Conservation (phyloP, 2,113 vertebrate genomes). For the Isurus oxyrinchus region DNA sequence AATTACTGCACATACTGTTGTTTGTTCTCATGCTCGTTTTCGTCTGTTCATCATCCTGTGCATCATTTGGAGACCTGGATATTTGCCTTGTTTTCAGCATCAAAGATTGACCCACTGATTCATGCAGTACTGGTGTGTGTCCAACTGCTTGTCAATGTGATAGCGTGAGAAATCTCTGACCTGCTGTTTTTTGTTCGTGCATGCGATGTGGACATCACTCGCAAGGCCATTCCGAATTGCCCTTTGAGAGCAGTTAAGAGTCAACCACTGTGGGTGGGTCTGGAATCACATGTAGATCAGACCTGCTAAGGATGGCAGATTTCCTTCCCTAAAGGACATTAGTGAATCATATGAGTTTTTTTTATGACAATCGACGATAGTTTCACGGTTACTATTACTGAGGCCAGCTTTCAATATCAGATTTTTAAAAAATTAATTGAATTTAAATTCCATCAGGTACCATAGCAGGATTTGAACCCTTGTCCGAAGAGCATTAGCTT, state of each 20-base stretch:
- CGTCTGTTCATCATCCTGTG: not conserved
- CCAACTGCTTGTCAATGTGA: not conserved
- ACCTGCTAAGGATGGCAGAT: not conserved
- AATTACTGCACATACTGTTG: not conserved
- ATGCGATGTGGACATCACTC: not conserved
- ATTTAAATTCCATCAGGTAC: not conserved
- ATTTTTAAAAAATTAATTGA: not conserved
- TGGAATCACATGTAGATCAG: not conserved
- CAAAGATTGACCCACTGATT: not conserved
- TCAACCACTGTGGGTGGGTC: not conserved
- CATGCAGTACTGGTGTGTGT: not conserved
- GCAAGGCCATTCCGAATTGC: not conserved
- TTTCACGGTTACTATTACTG: not conserved
- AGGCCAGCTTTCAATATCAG: not conserved
- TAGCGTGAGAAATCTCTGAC: not conserved
- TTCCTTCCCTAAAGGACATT: not conserved
- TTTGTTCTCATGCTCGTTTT: not conserved
- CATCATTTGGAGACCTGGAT: not conserved
- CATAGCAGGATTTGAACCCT: not conserved
- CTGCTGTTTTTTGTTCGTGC: not conserved
- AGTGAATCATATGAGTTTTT: not conserved
- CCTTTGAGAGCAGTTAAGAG: not conserved
- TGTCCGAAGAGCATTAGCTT: not conserved
- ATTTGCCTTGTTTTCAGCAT: not conserved
- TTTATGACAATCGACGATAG: not conserved